Base-by-base conservation (phyloP, 2,888 invertebrate genomes). In the Anoncus sp. region DNA sequence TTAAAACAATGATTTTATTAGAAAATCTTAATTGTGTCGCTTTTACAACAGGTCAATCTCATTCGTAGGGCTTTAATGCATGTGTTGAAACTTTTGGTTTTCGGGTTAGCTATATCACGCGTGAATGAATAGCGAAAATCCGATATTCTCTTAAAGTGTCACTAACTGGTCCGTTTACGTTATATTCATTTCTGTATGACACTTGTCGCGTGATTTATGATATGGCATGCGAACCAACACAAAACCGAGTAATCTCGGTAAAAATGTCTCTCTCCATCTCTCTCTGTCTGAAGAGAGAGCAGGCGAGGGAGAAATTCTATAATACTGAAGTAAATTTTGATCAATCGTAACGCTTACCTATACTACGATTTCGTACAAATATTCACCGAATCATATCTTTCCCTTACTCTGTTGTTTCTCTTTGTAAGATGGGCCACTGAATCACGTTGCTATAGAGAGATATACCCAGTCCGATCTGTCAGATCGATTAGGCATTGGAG, bases 121-220 rank as follows among this genome's bases (percentile, higher is more conserved):
- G n/a, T n/a, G n/a, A n/a, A n/a, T n/a, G n/a, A n/a, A n/a, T n/a
- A n/a, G n/a, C n/a, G n/a, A n/a, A n/a, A n/a, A n/a, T n/a, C n/a
- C n/a, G n/a, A n/a, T n/a, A n/a, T n/a, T n/a, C n/a, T n/a, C n/a
- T n/a, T n/a, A n/a, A n/a, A n/a, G n/a, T n/a, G n/a, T n/a, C n/a
- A n/a, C n/a, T n/a, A n/a, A n/a, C n/a, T n/a, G n/a, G n/a, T n/a
- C n/a, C n/a, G n/a, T n/a, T n/a, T n/a, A n/a, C n/a, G n/a, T 45
- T 65, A 12, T 40, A 20, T 31, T 4, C 20, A 20, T 55, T 55
- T 57, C 49, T 40, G 22, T 59, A 22, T 24, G 7, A 60, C 59
- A 43, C 27, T 47, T 57, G 43, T 57, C 57, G 57, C 62, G 35
- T 65, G 59, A 73, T 65, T 65, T 24, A 65, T 16, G 65, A 65